Evolutionary conservation across 2,113 vertebrate species (phyloP).

Genomic region (Tonatia bakeri): DNA sequence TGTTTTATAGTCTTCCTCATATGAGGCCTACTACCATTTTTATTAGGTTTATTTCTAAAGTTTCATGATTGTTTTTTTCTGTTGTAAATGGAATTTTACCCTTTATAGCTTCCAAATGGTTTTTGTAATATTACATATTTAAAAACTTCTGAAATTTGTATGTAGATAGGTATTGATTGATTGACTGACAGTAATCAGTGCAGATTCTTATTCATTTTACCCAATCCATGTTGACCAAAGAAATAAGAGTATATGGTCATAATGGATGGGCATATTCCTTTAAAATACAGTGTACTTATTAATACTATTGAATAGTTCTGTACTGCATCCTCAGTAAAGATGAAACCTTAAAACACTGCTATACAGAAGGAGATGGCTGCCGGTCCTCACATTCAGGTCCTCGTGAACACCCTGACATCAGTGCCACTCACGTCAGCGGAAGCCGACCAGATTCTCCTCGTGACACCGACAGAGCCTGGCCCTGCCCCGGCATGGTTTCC

Average conservation of each 20-base stretch:
- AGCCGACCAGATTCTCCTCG: background rate
- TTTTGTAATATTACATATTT: background rate
- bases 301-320: background rate
- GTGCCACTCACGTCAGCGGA: background rate
- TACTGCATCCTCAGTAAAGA: background rate
- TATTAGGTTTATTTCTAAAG: background rate
- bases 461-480: rapidly evolving
- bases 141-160: background rate
- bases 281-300: background rate
- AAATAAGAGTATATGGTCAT: background rate
- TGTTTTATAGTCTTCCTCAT: background rate
- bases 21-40: background rate
- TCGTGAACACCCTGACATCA: background rate
- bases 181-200: background rate
- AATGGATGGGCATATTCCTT: background rate
- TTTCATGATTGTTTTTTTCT: background rate
- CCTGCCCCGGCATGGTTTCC: background rate
- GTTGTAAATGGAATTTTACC: background rate
- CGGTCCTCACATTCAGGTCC: background rate
- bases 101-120: background rate
- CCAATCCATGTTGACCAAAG: background rate
- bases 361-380: background rate
- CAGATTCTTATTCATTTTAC: background rate
- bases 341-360: background rate
- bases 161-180: background rate